Conservation (phyloP, 2,797 vertebrate species). For the Luscinia megarhynchos region DNA sequence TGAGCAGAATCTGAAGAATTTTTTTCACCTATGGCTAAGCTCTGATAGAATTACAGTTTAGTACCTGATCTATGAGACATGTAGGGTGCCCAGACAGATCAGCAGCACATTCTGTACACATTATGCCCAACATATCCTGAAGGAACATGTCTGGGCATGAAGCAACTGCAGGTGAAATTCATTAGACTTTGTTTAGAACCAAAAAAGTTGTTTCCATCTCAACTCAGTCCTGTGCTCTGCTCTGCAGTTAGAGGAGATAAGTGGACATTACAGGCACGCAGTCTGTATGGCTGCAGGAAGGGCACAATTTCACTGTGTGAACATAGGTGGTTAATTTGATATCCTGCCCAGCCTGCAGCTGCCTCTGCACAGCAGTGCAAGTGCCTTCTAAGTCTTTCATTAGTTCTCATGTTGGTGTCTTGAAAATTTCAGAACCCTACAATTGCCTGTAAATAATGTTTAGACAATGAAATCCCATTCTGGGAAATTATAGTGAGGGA, state of each 20-base stretch:
- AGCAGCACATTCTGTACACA: not conserved
- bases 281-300: not conserved
- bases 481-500: not conserved
- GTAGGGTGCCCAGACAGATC: not conserved
- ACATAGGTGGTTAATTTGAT: not conserved
- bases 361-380: not conserved
- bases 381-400: not conserved
- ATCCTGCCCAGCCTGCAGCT: not conserved
- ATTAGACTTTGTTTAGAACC: not conserved
- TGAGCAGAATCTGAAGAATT: not conserved
- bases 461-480: not conserved
- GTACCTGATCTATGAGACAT: not conserved
- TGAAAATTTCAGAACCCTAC: not conserved
- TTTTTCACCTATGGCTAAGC: not conserved
- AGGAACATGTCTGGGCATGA: rapidly evolving
- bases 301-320: rapidly evolving
- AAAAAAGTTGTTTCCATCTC: not conserved
- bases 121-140: not conserved
- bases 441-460: not conserved
- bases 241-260: not conserved
- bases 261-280: not conserved
- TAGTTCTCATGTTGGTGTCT: not conserved
- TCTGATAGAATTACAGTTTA: not conserved
- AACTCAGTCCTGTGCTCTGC: not conserved
- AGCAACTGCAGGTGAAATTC: not conserved